These are phyloP conservation scores for Azemiops feae DNA, from an alignment of 2,113 vertebrate genomes.

Conservation along the genomic window DNA sequence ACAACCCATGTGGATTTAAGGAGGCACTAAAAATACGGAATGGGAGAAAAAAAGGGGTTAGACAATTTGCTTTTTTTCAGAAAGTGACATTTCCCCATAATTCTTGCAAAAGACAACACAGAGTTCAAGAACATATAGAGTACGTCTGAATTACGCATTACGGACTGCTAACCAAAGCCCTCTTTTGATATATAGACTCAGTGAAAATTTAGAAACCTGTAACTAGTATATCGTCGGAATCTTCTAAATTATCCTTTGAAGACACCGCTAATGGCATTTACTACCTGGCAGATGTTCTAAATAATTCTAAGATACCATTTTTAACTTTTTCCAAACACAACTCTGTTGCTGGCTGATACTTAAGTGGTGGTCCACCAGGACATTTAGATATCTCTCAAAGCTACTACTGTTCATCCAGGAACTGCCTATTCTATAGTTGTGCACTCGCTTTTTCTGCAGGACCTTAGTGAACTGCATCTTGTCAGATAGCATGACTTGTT, in stretches of 20 bases:
- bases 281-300: neutral
- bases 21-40: constrained; percentile 21
- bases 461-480: no score
- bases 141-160: neutral
- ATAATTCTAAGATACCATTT: neutral
- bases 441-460: no score
- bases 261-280: neutral
- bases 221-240: neutral
- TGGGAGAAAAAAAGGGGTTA: constrained; percentile 5
- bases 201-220: neutral
- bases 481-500: no score
- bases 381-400: no score
- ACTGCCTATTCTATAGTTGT: no score
- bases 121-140: neutral
- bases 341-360: no score
- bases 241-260: neutral
- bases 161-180: neutral
- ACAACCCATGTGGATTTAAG: constrained; percentile 29
- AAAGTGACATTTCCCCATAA: neutral
- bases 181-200: neutral
- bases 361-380: no score
- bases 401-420: no score
- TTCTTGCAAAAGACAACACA: neutral
- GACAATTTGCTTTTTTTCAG: constrained; percentile 8
- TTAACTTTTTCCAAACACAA: neutral